phyloP scores from a whole-genome alignment of 2,888 invertebrate genomes.

The Eremobia ochroleuca region DNA sequence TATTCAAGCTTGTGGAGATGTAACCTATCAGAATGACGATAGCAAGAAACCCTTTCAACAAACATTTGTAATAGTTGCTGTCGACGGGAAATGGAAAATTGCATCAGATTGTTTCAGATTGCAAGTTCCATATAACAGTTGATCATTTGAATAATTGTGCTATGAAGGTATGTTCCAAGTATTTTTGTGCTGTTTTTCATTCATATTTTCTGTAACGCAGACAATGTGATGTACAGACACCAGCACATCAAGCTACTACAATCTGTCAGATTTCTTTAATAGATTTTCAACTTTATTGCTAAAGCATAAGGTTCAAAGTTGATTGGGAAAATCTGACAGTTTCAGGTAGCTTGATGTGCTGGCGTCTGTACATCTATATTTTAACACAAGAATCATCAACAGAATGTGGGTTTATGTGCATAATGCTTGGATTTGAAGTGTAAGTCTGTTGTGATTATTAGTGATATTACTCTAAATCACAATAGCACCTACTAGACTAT shows the following conservation, averaged over 20 bases:
- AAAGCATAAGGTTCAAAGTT: too few species aligned
- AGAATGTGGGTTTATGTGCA: too few species aligned
- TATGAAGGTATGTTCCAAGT: conserved; percentile 18
- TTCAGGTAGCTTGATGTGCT: too few species aligned
- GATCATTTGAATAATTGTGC: conserved; percentile 19
- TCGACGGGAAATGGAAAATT: conserved; percentile 98
- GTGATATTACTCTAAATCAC: not conserved
- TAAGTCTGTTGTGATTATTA: not conserved
- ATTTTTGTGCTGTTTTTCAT: not conserved
- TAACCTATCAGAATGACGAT: conserved; percentile 92
- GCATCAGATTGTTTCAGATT: conserved; percentile 97
- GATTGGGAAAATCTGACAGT: too few species aligned
- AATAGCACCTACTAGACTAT: not conserved
- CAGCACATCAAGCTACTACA: too few species aligned
- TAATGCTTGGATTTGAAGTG: not conserved
- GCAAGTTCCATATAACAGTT: conserved; percentile 91
- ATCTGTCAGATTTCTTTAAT: too few species aligned
- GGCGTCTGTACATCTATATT: not conserved
- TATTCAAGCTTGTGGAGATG: conserved; percentile 96
- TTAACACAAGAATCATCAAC: not conserved
- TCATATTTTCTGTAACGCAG: not conserved
- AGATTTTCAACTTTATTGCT: too few species aligned
- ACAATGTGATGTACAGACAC: too few species aligned
- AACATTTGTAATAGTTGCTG: conserved; percentile 96
- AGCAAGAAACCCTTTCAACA: conserved; percentile 94